Percentiles rank a stretch among this genome's conserved stretches.
These are phyloP conservation scores for Coleophora flavipennella DNA, from an alignment of 2,888 invertebrate genomes.

Conservation along the genomic window DNA sequence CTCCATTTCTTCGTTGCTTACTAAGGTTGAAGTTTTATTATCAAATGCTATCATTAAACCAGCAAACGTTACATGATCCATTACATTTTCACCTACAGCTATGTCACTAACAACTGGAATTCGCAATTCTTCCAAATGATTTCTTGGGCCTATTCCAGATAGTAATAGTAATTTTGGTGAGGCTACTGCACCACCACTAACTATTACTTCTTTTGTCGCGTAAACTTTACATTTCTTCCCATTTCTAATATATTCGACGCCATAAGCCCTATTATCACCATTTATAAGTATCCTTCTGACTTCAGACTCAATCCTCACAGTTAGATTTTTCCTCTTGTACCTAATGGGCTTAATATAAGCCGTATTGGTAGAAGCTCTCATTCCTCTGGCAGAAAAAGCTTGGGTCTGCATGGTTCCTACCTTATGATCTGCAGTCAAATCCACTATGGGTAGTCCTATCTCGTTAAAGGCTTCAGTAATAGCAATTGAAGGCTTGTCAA, in stretches of 20 bases:
- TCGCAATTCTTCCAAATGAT: constrained; percentile 30
- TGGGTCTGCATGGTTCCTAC: constrained; percentile 73
- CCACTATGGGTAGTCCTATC: constrained; percentile 67
- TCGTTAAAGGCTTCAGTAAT: constrained; percentile 72
- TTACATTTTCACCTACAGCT: constrained; percentile 48
- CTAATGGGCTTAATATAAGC: constrained; percentile 79
- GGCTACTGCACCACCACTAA: constrained; percentile 42
- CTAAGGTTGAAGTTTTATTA: constrained; percentile 59
- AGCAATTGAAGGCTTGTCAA: constrained; percentile 68
- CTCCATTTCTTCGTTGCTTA: constrained; percentile 40
- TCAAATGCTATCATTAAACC: constrained; percentile 64
- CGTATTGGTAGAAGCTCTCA: constrained; percentile 73
- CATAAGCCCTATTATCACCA: constrained; percentile 37
- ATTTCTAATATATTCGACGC: constrained; percentile 32
- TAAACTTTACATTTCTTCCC: constrained; percentile 24
- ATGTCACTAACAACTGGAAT: constrained; percentile 38
- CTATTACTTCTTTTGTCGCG: constrained; percentile 46
- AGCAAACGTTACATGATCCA: constrained; percentile 53
- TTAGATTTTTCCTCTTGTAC: constrained; percentile 60
- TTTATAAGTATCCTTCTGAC: constrained; percentile 72
- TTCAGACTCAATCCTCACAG: constrained; percentile 61
- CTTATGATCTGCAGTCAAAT: constrained; percentile 69
- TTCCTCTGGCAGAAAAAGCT: constrained; percentile 65
- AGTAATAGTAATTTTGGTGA: constrained; percentile 47
- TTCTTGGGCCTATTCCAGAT: constrained; percentile 48